phyloP scores from a whole-genome alignment of 2,888 invertebrate species.

The Apotomis capreana region DNA sequence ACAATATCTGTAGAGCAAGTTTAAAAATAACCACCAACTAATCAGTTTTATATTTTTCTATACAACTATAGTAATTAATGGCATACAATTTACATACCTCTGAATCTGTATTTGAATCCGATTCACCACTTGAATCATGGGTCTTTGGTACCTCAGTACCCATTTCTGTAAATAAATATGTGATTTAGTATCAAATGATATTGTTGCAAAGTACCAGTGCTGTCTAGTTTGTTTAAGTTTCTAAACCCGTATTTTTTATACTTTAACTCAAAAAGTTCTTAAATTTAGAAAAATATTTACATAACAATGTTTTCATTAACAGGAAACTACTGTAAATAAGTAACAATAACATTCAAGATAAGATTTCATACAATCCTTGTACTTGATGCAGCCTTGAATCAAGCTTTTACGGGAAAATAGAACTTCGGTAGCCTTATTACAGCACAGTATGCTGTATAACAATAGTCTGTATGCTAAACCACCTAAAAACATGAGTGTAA shows the following conservation, averaged over 20 bases:
- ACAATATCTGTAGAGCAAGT: no score
- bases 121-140: slow-evolving; percentile 81
- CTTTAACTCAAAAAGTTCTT: neutral
- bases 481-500: slow-evolving; percentile 7
- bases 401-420: slow-evolving; percentile 44
- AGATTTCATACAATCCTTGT: slow-evolving; percentile 36
- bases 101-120: slow-evolving; percentile 85
- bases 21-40: neutral
- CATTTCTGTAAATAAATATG: slow-evolving; percentile 71
- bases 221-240: neutral
- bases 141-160: slow-evolving; percentile 81
- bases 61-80: slow-evolving; percentile 27
- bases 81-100: slow-evolving; percentile 62
- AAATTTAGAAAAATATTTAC: neutral
- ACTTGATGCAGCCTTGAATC: slow-evolving; percentile 50
- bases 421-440: slow-evolving; percentile 6
- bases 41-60: slow-evolving; percentile 38
- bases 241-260: neutral
- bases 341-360: slow-evolving; percentile 27
- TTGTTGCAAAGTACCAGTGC: neutral
- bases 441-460: neutral
- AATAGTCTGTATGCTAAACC: neutral
- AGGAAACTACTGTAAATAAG: slow-evolving; percentile 7
- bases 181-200: neutral
- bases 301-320: neutral